These are phyloP conservation scores for Napeogenes inachia DNA, from an alignment of 2,888 invertebrate genomes.

Conservation along the genomic window DNA sequence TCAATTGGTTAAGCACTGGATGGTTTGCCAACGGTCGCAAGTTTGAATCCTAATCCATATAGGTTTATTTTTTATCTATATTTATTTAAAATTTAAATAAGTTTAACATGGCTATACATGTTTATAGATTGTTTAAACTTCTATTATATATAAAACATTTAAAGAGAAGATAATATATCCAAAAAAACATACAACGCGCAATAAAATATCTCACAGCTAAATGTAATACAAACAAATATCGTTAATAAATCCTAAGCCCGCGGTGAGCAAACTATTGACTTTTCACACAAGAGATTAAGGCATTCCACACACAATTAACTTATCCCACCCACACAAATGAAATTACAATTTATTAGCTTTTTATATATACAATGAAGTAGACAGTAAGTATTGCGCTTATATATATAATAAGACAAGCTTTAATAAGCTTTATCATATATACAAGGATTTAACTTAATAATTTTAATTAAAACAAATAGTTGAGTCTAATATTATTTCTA, in stretches of 20 bases:
- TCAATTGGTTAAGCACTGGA: too few relatives aligned
- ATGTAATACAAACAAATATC: not conserved
- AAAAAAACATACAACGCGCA: not conserved
- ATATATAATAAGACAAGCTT: not conserved
- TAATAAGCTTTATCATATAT: too few relatives aligned
- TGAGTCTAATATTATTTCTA: too few relatives aligned
- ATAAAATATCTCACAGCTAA: conserved; percentile 12
- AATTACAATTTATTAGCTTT: conserved; percentile 44
- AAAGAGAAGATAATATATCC: not conserved
- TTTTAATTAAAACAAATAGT: too few relatives aligned
- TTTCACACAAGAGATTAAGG: conserved; percentile 50
- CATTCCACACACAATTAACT: conserved; percentile 36
- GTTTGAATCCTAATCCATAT: too few relatives aligned
- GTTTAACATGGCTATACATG: too few relatives aligned
- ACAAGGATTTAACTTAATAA: too few relatives aligned
- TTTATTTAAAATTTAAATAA: too few relatives aligned
- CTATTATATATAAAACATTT: not conserved
- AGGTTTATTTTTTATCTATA: too few relatives aligned
- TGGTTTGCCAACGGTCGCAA: too few relatives aligned
- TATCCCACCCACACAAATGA: conserved; percentile 41
- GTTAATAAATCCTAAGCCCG: conserved; percentile 12
- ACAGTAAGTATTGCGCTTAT: not conserved
- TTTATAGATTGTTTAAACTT: not conserved
- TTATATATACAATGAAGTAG: conserved; percentile 13
- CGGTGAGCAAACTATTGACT: conserved; percentile 42